Evolutionary conservation across 2,888 invertebrate genomes (phyloP), one percentile per base, ranked within the genome.

Genomic region (Megalurothrips usitatus): DNA sequence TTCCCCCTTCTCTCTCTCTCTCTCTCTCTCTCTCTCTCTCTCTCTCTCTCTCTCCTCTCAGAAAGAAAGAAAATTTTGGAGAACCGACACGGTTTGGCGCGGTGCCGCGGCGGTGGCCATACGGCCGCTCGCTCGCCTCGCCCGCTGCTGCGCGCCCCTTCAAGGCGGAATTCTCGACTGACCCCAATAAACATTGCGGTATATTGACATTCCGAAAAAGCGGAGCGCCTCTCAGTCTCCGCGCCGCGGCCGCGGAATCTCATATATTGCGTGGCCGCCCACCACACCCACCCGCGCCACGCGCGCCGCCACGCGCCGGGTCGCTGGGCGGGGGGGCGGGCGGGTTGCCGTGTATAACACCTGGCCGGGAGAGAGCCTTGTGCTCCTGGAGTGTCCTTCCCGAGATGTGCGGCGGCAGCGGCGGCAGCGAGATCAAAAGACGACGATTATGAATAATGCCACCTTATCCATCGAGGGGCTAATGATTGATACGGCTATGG

Each of bases 171-270:
- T 75, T 75, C 68, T 26, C n/a, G n/a, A 12, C 23, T 23, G 68
- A 75, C 58, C 17, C 17, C 58, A 58, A 75, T 75, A 75, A 75
- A 1, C 68, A 75, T 75, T 75, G 23, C 26, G 68, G 68, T 75
- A 12, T 75, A 75, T n/a, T n/a, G 68, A 26, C 68, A 75, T 75
- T 75, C 68, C 23, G 68, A 26, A 26, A 43, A 43, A 6, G 2
- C 52, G 34, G 6, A 43, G 34, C 34, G 19, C 68, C 26, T n/a
- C n/a, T n/a, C n/a, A n/a, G n/a, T n/a, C n/a, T n/a, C n/a, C n/a
- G n/a, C n/a, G n/a, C n/a, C 68, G 11, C 23, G 26, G 23, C 68
- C 23, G 26, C 26, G 68, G 68, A 75, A 75, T 75, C 68, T 75
- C 68, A 75, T 26, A 75, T 75, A 14, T 10, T 14, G 17, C 58